Evolutionary conservation across 2,888 invertebrate genomes (phyloP).

Genomic region (Cordilura impudica): DNA sequence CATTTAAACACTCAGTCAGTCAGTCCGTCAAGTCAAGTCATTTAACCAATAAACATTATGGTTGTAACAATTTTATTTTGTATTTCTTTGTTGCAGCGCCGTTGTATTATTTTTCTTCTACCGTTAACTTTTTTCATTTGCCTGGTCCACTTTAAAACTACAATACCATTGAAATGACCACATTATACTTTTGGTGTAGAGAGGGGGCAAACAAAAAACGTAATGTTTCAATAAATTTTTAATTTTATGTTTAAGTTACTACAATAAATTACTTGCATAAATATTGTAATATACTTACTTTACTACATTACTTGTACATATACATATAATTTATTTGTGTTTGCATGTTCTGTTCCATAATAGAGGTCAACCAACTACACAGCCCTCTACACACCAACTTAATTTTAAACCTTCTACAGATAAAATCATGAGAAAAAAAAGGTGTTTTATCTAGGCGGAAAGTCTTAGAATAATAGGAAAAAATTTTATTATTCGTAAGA

Average conservation of each 20-base stretch:
- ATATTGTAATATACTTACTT: constrained; percentile 45
- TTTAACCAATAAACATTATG: constrained; percentile 59
- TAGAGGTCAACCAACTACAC: neutral
- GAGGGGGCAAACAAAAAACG: constrained; percentile 11
- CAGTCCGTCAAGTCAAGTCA: constrained; percentile 43
- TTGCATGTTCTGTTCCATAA: neutral
- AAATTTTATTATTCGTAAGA: neutral
- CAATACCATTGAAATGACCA: constrained; percentile 48
- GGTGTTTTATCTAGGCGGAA: too few relatives aligned
- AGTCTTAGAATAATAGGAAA: neutral
- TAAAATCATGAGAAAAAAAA: too few relatives aligned
- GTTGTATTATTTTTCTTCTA: constrained; percentile 15
- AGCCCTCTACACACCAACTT: too few relatives aligned
- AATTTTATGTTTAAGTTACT: constrained; percentile 56
- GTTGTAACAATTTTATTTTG: constrained; percentile 59
- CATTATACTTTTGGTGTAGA: constrained; percentile 53
- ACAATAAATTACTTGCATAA: constrained; percentile 43
- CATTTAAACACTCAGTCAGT: constrained; percentile 33
- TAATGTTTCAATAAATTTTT: constrained; percentile 60
- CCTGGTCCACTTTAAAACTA: constrained; percentile 27
- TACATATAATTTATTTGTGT: too few relatives aligned
- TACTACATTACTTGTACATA: too few relatives aligned
- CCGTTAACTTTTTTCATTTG: neutral
- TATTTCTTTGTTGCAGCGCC: constrained; percentile 30
- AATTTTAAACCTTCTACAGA: too few relatives aligned